These are phyloP conservation scores for Thryonomys swinderianus DNA, from an alignment of 2,113 vertebrate species.

Conservation along the genomic window DNA sequence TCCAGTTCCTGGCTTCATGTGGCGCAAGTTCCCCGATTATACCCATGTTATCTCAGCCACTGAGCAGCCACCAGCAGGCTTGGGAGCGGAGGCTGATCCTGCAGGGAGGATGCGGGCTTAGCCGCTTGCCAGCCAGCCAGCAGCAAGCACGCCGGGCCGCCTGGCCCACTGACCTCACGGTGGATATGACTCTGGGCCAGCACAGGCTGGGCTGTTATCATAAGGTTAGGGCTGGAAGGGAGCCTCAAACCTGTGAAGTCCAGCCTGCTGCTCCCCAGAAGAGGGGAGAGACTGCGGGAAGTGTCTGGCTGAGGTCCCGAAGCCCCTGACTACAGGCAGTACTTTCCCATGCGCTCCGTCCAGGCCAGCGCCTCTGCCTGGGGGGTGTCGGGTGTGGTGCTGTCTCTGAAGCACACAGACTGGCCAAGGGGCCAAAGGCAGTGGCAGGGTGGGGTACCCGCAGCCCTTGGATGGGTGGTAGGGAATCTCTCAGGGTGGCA, in stretches of 20 bases:
- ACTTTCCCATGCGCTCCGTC: background rate
- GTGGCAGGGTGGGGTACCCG: background rate
- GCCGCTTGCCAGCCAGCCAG: conserved; percentile 6
- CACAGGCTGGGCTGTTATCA: background rate
- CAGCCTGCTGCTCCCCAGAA: background rate
- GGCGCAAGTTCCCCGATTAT: conserved; percentile 82
- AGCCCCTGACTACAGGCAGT: background rate
- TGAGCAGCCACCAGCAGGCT: conserved; percentile 55
- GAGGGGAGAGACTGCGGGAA: background rate
- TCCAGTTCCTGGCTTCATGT: conserved; percentile 83
- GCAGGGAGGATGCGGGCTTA: background rate
- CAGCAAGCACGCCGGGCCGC: conserved; percentile 23
- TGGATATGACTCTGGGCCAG: background rate
- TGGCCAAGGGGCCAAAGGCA: background rate
- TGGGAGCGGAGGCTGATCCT: conserved; percentile 2
- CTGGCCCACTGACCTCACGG: conserved; percentile 58
- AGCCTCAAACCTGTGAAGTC: background rate
- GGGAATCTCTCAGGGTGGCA: background rate
- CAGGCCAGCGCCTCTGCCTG: background rate
- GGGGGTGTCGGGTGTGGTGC: background rate
- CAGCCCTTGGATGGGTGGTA: background rate
- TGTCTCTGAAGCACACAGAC: background rate
- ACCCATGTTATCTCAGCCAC: conserved; percentile 82
- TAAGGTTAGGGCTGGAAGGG: background rate
- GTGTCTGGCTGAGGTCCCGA: too few relatives aligned